A percentile compares a stretch with the other conserved stretches of the same genome.
Evolutionary conservation across 2,113 vertebrate genomes (phyloP).

Genomic region (Paradoxurus hermaphroditus): DNA sequence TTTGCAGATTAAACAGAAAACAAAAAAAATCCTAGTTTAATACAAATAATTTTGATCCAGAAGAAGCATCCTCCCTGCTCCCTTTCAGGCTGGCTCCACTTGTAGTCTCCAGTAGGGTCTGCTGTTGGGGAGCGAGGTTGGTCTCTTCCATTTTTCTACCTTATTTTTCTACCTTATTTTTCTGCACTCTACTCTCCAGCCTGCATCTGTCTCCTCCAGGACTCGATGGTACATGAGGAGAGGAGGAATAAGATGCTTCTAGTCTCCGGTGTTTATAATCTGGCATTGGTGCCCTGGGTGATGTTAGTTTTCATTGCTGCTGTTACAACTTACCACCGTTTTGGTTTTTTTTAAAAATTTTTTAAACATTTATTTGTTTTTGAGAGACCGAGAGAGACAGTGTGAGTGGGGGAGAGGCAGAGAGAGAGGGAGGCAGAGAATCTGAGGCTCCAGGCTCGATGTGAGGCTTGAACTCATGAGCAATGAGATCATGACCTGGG

Average conservation of each 20-base stretch:
- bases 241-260: neutral
- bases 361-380: no score
- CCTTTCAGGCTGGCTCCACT: neutral
- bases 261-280: neutral
- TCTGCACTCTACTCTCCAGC: neutral
- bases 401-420: no score
- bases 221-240: neutral
- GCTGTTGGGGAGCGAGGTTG: neutral
- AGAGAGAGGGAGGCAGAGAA: no score
- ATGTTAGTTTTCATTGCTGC: neutral
- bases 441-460: no score
- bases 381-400: no score
- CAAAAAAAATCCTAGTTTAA: neutral
- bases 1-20: neutral
- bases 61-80: neutral
- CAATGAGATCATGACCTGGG: no score
- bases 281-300: neutral
- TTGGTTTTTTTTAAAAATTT: no score
- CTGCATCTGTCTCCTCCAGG: neutral
- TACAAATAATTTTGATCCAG: neutral
- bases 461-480: no score
- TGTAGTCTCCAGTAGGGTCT: fast-evolving
- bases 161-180: neutral
- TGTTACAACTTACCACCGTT: neutral
- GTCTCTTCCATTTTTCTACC: neutral